Evolutionary conservation across 2,113 vertebrate genomes (phyloP), one percentile per base, ranked within the genome.

Genomic region (Eulemur rufifrons): DNA sequence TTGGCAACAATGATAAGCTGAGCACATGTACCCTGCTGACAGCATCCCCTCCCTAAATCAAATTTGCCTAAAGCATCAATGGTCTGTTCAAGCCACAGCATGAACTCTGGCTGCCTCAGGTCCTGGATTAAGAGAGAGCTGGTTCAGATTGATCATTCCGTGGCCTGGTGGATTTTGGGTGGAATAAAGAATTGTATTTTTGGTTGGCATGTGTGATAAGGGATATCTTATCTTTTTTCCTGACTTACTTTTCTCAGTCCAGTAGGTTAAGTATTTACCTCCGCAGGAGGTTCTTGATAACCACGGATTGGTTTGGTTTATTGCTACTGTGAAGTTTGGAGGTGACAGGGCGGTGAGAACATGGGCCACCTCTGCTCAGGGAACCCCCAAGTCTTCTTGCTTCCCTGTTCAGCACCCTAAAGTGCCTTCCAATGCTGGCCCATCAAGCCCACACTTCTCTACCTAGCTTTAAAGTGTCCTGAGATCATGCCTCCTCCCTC

Each of bases 31-130:
- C 61, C 61, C 61, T 63, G 56, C 27, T 27, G 13, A 6, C 15
- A 89, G 37, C 45, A 80, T 59, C 32, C 6, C 2, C 52, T 88
- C 25, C 39, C 45, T 47, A 50, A 71, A 29, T 91, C 25, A 88
- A 73, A 92, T 88, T 56, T 71, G 32, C 64, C 82, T 96, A 85
- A 89, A 82, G 27, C 21, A 91, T 92, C 34, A 78, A 32, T 25
- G 14, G 10, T 25, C 21, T 14, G 8, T 61, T 54, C 12, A 61
- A 42, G 8, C n/a, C 47, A 42, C 6, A 14, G 3, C 54, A n/a
- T 63, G n/a, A 77, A 69, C 15, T 78, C 52, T 74, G 47, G 7
- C 29, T 84, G 77, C 47, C 68, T 93, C 20, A 23, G 45, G 63
- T 93, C 61, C 56, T 61, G 68, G 11, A 85, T 56, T 86, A 23